Evolutionary conservation across 2,113 vertebrate genomes (phyloP).

Genomic region (Delphinus delphis): DNA sequence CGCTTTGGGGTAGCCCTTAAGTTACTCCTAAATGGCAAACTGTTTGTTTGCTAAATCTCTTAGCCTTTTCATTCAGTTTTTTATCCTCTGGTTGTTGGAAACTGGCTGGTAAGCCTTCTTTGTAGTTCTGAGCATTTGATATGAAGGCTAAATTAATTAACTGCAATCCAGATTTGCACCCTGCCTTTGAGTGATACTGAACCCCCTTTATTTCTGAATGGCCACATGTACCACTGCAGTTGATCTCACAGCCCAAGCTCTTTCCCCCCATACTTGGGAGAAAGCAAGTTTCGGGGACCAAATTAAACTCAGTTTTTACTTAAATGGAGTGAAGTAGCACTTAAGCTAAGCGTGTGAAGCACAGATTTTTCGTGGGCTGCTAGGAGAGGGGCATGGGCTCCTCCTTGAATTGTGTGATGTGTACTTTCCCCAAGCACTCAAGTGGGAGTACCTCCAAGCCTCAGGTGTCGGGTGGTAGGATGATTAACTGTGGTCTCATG

Average conservation of each 20-base stretch:
- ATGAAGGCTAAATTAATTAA: slow-evolving; percentile 82
- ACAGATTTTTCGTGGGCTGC: slow-evolving; percentile 63
- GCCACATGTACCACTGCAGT: slow-evolving; percentile 24
- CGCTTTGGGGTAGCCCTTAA: slow-evolving; percentile 75
- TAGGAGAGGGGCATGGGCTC: background rate
- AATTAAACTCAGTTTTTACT: slow-evolving; percentile 31
- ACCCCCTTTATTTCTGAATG: slow-evolving; percentile 64
- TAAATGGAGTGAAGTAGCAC: slow-evolving; percentile 15
- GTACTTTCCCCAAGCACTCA: slow-evolving; percentile 2
- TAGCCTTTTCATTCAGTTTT: slow-evolving; percentile 60
- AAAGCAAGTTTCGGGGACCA: slow-evolving; percentile 11
- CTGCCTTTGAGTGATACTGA: slow-evolving; percentile 65
- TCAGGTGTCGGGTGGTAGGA: slow-evolving; percentile 57
- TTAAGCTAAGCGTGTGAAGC: slow-evolving; percentile 48
- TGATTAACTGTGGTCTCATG: slow-evolving; percentile 61
- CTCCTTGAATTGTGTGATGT: slow-evolving; percentile 9
- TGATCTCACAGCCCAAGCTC: slow-evolving; percentile 22
- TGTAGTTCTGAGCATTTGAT: slow-evolving; percentile 72
- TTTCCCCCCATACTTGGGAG: background rate
- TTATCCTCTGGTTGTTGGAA: slow-evolving; percentile 67
- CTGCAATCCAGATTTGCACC: slow-evolving; percentile 68
- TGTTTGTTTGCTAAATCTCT: slow-evolving; percentile 80
- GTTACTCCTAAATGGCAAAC: slow-evolving; percentile 81
- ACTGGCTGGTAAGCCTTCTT: slow-evolving; percentile 73
- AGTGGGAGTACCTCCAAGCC: slow-evolving; percentile 20